Evolutionary conservation across 2,113 vertebrate genomes (phyloP).

Genomic region (Syngnathoides biaculeatus): DNA sequence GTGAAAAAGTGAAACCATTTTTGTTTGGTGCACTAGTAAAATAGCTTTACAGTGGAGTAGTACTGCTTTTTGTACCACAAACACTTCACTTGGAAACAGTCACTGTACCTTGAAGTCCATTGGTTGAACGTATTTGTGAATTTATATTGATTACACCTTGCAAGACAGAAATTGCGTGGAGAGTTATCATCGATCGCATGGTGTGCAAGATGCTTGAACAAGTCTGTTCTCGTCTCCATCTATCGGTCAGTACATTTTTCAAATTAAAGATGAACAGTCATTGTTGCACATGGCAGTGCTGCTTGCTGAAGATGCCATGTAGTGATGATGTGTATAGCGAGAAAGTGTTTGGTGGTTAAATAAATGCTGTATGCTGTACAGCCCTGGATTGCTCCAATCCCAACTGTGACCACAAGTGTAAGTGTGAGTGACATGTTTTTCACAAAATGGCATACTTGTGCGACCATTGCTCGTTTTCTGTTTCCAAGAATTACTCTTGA

Average conservation of each 20-base stretch:
- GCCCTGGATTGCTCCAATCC: neutral
- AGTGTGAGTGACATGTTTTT: neutral
- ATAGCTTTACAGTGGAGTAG: no score
- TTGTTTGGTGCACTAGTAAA: neutral
- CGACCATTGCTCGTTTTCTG: slow-evolving; percentile 2
- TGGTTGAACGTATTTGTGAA: neutral
- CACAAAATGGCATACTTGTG: neutral
- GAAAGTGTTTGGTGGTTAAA: neutral
- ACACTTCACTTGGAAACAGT: neutral
- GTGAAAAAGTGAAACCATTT: neutral
- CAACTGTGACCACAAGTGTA: neutral
- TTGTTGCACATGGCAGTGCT: neutral
- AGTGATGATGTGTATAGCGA: neutral
- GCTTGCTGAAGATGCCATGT: neutral
- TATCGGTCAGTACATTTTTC: neutral
- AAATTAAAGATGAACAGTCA: neutral
- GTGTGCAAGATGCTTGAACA: neutral
- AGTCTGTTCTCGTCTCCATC: neutral
- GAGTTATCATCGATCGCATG: neutral
- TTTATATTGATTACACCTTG: neutral
- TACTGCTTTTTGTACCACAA: neutral
- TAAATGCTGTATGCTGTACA: neutral
- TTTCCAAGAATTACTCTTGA: slow-evolving; percentile 4
- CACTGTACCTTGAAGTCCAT: neutral
- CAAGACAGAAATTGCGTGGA: neutral